Percentiles rank a stretch among this genome's conserved stretches.
Conservation (phyloP, 2,113 vertebrate genomes). For the Dinomys branickii region DNA sequence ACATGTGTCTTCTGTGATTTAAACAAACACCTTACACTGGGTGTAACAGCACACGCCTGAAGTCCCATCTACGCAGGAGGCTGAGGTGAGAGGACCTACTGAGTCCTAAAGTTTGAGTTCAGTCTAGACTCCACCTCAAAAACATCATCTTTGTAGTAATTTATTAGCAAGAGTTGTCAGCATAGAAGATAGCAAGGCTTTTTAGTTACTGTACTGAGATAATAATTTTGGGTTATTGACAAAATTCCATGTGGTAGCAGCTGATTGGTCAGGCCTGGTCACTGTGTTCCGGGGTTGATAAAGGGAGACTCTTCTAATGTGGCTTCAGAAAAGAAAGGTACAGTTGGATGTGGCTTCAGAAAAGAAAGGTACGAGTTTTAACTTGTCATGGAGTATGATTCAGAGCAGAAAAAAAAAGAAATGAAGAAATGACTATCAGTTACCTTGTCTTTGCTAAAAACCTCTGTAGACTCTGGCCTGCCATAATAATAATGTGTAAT, state of each 20-base stretch:
- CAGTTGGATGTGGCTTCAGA: not conserved
- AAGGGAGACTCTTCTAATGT: not conserved
- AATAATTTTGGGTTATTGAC: not conserved
- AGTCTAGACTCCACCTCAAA: not conserved
- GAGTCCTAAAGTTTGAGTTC: not conserved
- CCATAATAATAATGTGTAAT: not conserved
- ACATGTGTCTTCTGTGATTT: not conserved
- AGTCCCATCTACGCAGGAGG: not conserved
- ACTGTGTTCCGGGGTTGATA: not conserved
- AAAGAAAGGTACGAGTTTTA: not conserved
- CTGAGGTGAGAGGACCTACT: not conserved
- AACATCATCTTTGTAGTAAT: not conserved
- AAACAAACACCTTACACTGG: not conserved
- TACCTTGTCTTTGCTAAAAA: not conserved
- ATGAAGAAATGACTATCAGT: not conserved
- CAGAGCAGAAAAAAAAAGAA: not conserved
- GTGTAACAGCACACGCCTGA: not conserved
- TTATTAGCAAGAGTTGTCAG: not conserved
- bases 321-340: not conserved
- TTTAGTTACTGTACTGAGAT: not conserved
- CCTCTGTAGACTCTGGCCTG: not conserved
- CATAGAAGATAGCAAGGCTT: not conserved
- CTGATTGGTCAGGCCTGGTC: not conserved
- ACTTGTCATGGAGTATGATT: not conserved
- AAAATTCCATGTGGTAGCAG: not conserved